Percentiles rank a stretch among this genome's conserved stretches.
Evolutionary conservation across 2,797 vertebrate species (phyloP).

Genomic region (Bovichtus diacanthus): DNA sequence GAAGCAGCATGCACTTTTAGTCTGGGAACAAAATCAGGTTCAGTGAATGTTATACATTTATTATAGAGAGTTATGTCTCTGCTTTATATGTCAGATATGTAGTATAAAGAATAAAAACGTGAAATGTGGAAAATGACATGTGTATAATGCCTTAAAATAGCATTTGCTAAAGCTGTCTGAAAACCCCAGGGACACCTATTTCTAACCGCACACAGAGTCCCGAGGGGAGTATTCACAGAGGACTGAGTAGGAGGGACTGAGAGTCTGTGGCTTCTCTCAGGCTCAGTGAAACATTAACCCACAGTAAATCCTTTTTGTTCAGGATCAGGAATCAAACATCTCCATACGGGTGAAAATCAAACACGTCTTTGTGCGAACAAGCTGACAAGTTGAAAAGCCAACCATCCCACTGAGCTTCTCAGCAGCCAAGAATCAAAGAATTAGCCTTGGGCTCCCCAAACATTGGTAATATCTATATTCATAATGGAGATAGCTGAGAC

Average conservation of each 20-base stretch:
- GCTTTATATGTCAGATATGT: constrained; percentile 14
- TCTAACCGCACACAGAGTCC: constrained; percentile 56
- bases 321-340: constrained; percentile 76
- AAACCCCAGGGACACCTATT: constrained; percentile 55
- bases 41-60: constrained; percentile 4
- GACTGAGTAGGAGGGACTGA: constrained; percentile 56
- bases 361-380: constrained; percentile 71
- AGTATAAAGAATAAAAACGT: background rate
- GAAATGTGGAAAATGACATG: constrained; percentile 10
- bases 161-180: constrained; percentile 34
- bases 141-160: constrained; percentile 36
- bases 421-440: constrained; percentile 74
- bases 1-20: constrained; percentile 14
- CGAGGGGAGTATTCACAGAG: constrained; percentile 47
- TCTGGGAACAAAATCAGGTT: constrained; percentile 3
- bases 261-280: constrained; percentile 54
- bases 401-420: constrained; percentile 69
- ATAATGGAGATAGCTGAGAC: constrained; percentile 65
- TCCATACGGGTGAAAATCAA: constrained; percentile 70
- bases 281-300: constrained; percentile 79
- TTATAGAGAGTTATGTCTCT: constrained; percentile 3
- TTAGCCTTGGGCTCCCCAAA: constrained; percentile 67
- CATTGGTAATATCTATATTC: constrained; percentile 75
- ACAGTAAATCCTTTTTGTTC: constrained; percentile 74
- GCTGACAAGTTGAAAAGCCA: constrained; percentile 70